Evolutionary conservation across 2,797 vertebrate species (phyloP).

Genomic region (Diplodus sargus): DNA sequence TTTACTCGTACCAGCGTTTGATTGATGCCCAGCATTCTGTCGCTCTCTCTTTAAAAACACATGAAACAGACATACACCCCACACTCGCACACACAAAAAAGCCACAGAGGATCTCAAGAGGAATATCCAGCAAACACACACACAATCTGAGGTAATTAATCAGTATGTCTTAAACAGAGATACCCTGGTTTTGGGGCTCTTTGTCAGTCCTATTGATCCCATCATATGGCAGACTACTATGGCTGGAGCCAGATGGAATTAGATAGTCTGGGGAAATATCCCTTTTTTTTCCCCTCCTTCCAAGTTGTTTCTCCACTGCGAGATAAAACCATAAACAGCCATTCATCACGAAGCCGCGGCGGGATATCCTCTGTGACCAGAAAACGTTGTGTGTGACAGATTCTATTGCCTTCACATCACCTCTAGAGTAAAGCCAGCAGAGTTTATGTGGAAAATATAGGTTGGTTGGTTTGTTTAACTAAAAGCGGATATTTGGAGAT

Average conservation of each 20-base stretch:
- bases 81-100: constrained; percentile 18
- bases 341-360: constrained; percentile 70
- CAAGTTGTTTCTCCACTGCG: constrained; percentile 65
- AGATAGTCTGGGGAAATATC: constrained; percentile 62
- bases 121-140: constrained; percentile 3
- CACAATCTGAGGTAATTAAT: constrained; percentile 53
- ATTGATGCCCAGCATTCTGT: constrained; percentile 38
- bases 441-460: constrained; percentile 7
- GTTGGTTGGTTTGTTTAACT: constrained; percentile 14
- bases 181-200: constrained; percentile 32
- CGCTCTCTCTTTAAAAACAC: constrained; percentile 29
- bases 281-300: constrained; percentile 40
- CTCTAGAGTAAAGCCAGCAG: constrained; percentile 39
- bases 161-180: constrained; percentile 46
- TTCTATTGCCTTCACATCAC: constrained; percentile 47
- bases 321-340: constrained; percentile 71
- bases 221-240: constrained; percentile 44
- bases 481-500: constrained; percentile 42
- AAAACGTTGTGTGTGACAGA: constrained; percentile 61
- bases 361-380: constrained; percentile 67
- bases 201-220: constrained; percentile 66
- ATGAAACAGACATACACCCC: constrained; percentile 26
- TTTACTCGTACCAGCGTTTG: constrained; percentile 35
- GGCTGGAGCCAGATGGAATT: constrained; percentile 58
- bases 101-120: constrained; percentile 20